Evolutionary conservation across 2,888 invertebrate species (phyloP).

Genomic region (Brassicogethes aeneus): DNA sequence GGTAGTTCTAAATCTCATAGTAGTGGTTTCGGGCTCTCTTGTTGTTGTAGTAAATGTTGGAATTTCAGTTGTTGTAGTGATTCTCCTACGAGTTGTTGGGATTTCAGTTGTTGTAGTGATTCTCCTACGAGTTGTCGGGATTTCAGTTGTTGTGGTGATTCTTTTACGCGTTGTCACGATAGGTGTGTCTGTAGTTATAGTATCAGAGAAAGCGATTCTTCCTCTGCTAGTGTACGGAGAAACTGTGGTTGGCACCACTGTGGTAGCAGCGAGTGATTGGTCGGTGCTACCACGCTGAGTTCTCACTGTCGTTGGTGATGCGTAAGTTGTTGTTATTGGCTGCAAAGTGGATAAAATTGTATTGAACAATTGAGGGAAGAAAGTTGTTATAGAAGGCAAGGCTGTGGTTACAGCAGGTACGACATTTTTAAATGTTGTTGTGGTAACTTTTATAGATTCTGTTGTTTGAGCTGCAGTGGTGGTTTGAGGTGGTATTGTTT

Average conservation of each 20-base stretch:
- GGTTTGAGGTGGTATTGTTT: slow-evolving; percentile 18
- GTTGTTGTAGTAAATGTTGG: background rate
- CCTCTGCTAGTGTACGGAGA: slow-evolving; percentile 8
- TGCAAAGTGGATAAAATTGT: slow-evolving; percentile 18
- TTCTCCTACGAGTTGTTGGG: slow-evolving; percentile 5
- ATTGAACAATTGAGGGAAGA: slow-evolving; percentile 24
- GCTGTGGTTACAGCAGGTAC: slow-evolving; percentile 4
- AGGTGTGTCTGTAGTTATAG: slow-evolving; percentile 9
- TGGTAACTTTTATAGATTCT: slow-evolving; percentile 12
- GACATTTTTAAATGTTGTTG: slow-evolving; percentile 5
- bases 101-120: slow-evolving; percentile 6
- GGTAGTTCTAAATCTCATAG: slow-evolving; percentile 8
- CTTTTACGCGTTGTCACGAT: slow-evolving; percentile 7
- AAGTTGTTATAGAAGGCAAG: slow-evolving; percentile 17
- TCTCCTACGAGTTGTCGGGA: slow-evolving; percentile 6
- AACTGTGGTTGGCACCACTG: slow-evolving; percentile 7
- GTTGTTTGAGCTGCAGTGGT: slow-evolving; percentile 14
- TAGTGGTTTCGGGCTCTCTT: no score
- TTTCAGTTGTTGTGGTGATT: slow-evolving; percentile 12
- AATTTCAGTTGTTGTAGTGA: slow-evolving; percentile 10
- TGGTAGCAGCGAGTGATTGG: background rate
- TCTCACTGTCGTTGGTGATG: slow-evolving; percentile 13
- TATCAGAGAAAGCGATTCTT: slow-evolving; percentile 1
- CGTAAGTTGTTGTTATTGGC: slow-evolving; percentile 14
- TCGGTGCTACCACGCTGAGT: slow-evolving; percentile 5